A percentile compares a stretch with the other conserved stretches of the same genome.
Conservation (phyloP, 2,113 vertebrate species). For the Crotalus horridus region DNA sequence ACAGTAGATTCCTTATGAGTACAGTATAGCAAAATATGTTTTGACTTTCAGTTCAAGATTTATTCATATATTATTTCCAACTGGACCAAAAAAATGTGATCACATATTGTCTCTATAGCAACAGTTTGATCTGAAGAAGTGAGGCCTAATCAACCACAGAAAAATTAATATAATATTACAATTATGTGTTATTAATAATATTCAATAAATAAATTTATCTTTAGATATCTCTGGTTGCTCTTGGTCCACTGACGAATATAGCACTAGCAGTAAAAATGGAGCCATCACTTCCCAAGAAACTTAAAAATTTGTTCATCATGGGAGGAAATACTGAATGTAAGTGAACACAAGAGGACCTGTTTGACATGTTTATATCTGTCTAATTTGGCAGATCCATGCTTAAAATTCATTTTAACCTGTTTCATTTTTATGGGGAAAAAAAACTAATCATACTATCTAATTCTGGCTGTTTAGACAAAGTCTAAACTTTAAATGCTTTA, state of each 20-base stretch:
- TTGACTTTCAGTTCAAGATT: background rate
- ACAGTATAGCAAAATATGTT: background rate
- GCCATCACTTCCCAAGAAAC: slow-evolving; percentile 71
- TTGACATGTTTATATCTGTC: background rate
- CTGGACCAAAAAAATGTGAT: background rate
- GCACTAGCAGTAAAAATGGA: slow-evolving; percentile 79
- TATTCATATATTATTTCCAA: background rate
- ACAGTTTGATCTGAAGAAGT: background rate
- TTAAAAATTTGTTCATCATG: slow-evolving; percentile 78
- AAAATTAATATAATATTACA: background rate
- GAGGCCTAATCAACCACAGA: background rate
- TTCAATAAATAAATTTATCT: background rate
- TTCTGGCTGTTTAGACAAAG: background rate
- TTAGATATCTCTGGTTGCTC: slow-evolving; percentile 68
- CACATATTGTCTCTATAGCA: background rate
- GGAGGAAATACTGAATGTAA: slow-evolving; percentile 81
- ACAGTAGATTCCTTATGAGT: background rate
- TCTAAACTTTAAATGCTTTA: background rate
- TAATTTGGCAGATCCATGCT: background rate
- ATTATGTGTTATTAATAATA: background rate
- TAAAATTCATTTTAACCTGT: background rate
- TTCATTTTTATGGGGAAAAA: background rate
- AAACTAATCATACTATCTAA: background rate
- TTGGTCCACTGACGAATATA: slow-evolving; percentile 79
- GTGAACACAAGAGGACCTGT: slow-evolving; percentile 22